Evolutionary conservation across 2,888 invertebrate species (phyloP), one percentile per base, ranked within the genome.

Genomic region (Parnassius mnemosyne): DNA sequence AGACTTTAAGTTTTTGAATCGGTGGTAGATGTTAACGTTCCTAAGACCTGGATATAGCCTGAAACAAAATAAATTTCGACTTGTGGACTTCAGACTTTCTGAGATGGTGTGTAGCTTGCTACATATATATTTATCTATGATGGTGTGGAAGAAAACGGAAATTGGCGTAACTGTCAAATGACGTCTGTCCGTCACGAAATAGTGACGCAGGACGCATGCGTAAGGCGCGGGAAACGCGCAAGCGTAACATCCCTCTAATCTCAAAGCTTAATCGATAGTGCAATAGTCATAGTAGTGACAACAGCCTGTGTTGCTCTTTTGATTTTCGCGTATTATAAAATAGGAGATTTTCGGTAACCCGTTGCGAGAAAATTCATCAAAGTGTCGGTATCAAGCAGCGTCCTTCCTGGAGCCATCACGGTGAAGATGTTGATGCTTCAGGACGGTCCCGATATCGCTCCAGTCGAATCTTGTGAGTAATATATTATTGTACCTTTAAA

Each of bases 361-460:
- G 81, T 82, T 74, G 68, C 59, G 68, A 76, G 70, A 65, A 77
- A 85, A 78, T 68, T 68, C 76, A 76, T 70, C 87, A 90, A 81
- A 76, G 89, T 90, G 90, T 90, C 90, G 77, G 85, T 89, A 64
- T 81, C 85, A 69, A 87, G 87, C 71, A 89, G 89, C 80, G 85
- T 89, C 3, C 73, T 89, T 11, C 87, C 84, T 10, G 89, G 88
- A 56, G 88, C 86, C 65, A 88, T 90, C 80, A 85, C 80, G 10
- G 85, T 85, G 85, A 91, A 88, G 85, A 93, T 93, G 87, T 81
- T 92, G 70, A 92, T 80, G 57, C 78, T 83, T 0, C 81, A 91
- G 68, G 93, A 94, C 69, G 94, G 93, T 51, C 93, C 93, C 0
- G 89, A 93, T 71, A 93, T 94, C 69, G 84, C 92, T 64, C 93